A percentile compares a stretch with the other conserved stretches of the same genome.
These are phyloP conservation scores for Amphimallon solstitiale DNA, from an alignment of 2,888 invertebrate species.

Conservation along the genomic window DNA sequence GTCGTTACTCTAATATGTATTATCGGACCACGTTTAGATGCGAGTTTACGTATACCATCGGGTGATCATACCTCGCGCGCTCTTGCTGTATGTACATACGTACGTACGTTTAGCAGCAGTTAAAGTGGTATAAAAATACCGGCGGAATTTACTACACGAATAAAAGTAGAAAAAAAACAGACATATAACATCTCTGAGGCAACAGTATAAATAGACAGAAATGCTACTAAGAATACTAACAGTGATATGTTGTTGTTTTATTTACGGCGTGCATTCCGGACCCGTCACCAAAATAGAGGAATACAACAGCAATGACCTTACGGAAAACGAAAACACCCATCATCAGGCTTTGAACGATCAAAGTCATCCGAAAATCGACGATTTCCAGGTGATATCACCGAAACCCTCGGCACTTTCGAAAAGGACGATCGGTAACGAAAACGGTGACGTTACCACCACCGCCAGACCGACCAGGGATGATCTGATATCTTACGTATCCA, in stretches of 20 bases:
- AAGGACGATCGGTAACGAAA: neutral
- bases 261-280: slow-evolving; percentile 2
- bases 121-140: neutral
- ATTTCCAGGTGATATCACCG: neutral
- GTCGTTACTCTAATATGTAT: too few relatives aligned
- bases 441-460: neutral
- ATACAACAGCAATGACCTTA: slow-evolving; percentile 27
- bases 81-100: too few relatives aligned
- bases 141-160: slow-evolving; percentile 9
- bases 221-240: slow-evolving; percentile 22
- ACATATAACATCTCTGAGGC: neutral
- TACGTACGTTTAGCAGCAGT: too few relatives aligned
- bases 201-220: slow-evolving; percentile 8
- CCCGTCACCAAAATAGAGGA: slow-evolving; percentile 26
- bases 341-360: neutral
- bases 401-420: neutral
- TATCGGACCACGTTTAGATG: too few relatives aligned
- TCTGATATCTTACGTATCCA: slow-evolving; percentile 10
- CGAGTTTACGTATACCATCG: too few relatives aligned
- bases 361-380: slow-evolving; percentile 1
- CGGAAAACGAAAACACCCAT: neutral
- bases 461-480: neutral
- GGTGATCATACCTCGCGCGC: too few relatives aligned
- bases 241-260: slow-evolving; percentile 2
- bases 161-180: neutral